Evolutionary conservation across 2,113 vertebrate species (phyloP), one percentile per base, ranked within the genome.

Genomic region (Prionailurus bengalensis): DNA sequence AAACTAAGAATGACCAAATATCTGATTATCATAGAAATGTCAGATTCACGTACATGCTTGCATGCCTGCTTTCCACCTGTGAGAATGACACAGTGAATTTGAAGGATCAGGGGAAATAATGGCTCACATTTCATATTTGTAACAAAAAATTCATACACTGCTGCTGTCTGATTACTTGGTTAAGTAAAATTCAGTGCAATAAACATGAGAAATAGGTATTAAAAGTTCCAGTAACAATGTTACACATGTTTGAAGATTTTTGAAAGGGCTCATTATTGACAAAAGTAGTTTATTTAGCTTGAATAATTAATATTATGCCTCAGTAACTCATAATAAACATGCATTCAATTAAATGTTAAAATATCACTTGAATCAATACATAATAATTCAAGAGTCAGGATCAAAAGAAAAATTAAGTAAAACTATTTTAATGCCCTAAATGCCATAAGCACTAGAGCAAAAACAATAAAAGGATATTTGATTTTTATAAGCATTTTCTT

Each of bases 241-340:
- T 45, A 95, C 95, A 92, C 17, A 9, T 9, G 36, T 97, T 97
- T 96, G 97, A 98, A 97, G 95, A 91, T 94, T 96, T 98, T 97
- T 97, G 97, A 98, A 98, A 98, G 97, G 97, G 94, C 97, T 97
- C 70, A 39, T 97, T 98, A 98, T 97, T 97, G 97, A 97, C 96
- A 97, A 97, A 96, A 95, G 92, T 95, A 97, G 96, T 96, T 98
- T 97, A 97, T 97, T 97, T 97, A 97, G 96, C 84, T 94, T 97
- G 96, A 96, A 97, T 97, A 98, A 98, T 98, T 98, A 98, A 98
- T 97, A 97, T 63, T 97, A 98, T 97, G 98, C 94, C 96, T 97
- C 96, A 97, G 96, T 97, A 98, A 97, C 94, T 97, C 97, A 97
- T 97, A 98, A 98, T 98, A 98, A 98, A 98, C 98, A 97, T 91